These are phyloP conservation scores for Hydrophis major DNA, from an alignment of 2,797 vertebrate species.

Conservation along the genomic window DNA sequence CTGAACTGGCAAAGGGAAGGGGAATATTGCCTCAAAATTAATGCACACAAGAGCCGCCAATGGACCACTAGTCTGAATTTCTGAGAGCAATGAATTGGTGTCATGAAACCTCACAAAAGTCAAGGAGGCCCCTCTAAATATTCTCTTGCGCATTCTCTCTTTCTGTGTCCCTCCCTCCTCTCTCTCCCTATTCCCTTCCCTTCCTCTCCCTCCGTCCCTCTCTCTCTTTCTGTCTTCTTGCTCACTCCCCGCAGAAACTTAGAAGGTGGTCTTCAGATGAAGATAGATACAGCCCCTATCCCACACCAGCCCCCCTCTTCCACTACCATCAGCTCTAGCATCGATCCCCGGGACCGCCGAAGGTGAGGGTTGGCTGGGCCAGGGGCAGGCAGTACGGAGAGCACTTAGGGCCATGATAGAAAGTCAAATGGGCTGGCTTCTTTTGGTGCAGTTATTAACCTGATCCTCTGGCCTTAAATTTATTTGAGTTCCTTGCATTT, in stretches of 20 bases:
- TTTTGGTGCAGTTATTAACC: not conserved
- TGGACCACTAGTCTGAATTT: too few species aligned
- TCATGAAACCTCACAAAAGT: not conserved
- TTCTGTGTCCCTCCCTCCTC: not conserved
- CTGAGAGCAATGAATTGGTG: not conserved
- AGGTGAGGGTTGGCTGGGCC: slow-evolving; percentile 53
- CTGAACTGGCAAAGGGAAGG: not conserved
- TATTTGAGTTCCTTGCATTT: not conserved
- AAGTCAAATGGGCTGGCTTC: not conserved
- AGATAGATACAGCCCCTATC: slow-evolving; percentile 44
- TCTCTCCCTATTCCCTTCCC: too few species aligned
- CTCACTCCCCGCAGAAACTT: slow-evolving; percentile 37
- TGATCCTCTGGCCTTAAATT: not conserved
- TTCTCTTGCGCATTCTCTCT: not conserved
- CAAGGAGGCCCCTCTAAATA: not conserved
- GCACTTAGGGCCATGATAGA: not conserved
- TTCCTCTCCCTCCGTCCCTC: not conserved
- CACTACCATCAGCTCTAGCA: slow-evolving; percentile 29
- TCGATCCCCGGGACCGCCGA: slow-evolving; percentile 59
- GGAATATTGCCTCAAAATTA: not conserved
- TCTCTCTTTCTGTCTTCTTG: slow-evolving; percentile 4
- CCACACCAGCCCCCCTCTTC: slow-evolving; percentile 34
- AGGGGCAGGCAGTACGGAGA: not conserved
- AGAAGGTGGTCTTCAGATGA: slow-evolving; percentile 58
- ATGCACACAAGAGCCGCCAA: too few species aligned